phyloP scores from a whole-genome alignment of 2,797 vertebrate genomes.

The Ibycter americanus region DNA sequence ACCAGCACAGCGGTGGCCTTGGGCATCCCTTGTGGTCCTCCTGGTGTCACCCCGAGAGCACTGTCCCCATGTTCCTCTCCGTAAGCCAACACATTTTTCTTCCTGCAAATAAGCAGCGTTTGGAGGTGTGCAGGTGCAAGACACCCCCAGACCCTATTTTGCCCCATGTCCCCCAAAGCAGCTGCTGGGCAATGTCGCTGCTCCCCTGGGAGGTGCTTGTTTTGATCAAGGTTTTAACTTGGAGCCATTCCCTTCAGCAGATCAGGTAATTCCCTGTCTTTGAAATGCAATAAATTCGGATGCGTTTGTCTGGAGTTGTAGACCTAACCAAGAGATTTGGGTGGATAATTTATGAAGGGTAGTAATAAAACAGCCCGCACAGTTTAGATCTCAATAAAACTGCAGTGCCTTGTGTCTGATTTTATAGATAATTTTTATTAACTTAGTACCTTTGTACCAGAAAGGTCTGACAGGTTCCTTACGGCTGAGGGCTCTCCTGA shows the following conservation, averaged over 20 bases:
- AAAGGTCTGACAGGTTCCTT: background rate
- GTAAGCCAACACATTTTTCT: background rate
- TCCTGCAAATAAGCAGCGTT: no score
- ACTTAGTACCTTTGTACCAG: background rate
- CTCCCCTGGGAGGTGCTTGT: background rate
- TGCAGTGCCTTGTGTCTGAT: background rate
- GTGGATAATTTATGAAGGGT: background rate
- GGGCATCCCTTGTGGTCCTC: background rate
- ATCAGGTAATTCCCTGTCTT: background rate
- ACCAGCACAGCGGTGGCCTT: accelerated
- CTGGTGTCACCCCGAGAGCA: background rate
- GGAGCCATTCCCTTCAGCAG: background rate
- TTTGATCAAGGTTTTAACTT: background rate
- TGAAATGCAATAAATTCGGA: background rate
- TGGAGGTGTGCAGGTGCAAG: background rate
- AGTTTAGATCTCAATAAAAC: constrained; percentile 40
- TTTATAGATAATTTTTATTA: constrained; percentile 40
- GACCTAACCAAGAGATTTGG: background rate
- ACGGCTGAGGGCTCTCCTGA: background rate
- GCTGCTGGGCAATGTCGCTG: background rate
- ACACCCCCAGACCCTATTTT: background rate
- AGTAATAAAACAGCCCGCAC: background rate
- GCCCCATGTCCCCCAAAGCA: background rate
- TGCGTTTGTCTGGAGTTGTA: background rate
- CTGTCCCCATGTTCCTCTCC: background rate